Conservation (phyloP, 2,113 vertebrate genomes). For the Siniperca knerii region DNA sequence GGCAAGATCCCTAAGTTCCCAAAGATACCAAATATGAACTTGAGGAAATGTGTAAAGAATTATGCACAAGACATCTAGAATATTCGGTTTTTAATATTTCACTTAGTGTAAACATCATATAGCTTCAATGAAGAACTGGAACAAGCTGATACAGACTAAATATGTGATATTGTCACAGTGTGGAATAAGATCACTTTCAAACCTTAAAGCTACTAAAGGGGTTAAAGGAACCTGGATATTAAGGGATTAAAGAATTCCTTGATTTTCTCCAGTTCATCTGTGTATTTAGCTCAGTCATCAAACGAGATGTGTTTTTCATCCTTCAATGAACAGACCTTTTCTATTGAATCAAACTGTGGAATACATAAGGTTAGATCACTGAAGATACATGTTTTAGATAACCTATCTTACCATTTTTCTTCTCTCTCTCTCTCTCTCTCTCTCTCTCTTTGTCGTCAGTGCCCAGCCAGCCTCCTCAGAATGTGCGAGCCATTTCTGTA, state of each 20-base stretch:
- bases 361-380: background rate
- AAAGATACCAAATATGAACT: background rate
- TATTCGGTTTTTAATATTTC: background rate
- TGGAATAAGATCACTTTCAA: background rate
- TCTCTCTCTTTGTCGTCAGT: slow-evolving; percentile 81
- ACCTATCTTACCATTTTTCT: slow-evolving; percentile 42
- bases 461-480: slow-evolving; percentile 97
- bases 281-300: slow-evolving; percentile 7
- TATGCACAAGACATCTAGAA: background rate
- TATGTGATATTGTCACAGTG: background rate
- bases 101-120: too few species aligned
- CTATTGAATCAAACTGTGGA: slow-evolving; percentile 5
- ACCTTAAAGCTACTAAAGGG: background rate
- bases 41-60: background rate
- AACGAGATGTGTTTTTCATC: slow-evolving; percentile 1
- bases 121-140: background rate
- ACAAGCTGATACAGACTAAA: background rate
- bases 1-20: background rate
- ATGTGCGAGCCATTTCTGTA: slow-evolving; percentile 94
- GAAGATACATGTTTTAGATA: slow-evolving; percentile 1
- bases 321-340: slow-evolving; percentile 7
- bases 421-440: slow-evolving; percentile 1
- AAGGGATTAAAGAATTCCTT: background rate
- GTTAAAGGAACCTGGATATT: background rate
- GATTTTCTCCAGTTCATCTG: background rate